Percentiles rank a stretch among this genome's conserved stretches.
Evolutionary conservation across 1,140 invertebrate species (phyloP).

Genomic region (Varroa destructor): DNA sequence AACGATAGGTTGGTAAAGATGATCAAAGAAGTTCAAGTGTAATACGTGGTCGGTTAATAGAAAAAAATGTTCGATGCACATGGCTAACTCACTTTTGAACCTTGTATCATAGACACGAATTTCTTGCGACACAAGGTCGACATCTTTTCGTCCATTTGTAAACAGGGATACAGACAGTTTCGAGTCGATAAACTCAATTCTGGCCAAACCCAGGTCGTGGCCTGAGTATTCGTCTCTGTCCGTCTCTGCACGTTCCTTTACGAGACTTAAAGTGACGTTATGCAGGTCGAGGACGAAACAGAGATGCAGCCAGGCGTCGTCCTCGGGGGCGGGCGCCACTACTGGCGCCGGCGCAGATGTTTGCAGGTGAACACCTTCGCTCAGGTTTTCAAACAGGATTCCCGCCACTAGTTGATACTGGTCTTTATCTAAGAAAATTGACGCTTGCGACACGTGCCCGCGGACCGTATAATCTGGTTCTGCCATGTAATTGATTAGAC

Average conservation of each 20-base stretch:
- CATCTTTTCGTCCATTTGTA: conserved; percentile 74
- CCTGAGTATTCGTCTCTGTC: neutral
- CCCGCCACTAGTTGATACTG: conserved; percentile 80
- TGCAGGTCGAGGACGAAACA: conserved; percentile 33
- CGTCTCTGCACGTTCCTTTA: conserved; percentile 7
- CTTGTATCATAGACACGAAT: conserved; percentile 72
- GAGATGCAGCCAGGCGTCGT: conserved; percentile 9
- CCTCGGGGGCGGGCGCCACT: conserved; percentile 1
- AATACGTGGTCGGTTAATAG: too few relatives aligned
- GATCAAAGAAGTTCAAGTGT: conserved; percentile 2
- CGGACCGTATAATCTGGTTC: conserved; percentile 74
- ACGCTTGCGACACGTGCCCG: conserved; percentile 69
- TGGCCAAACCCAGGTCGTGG: conserved; percentile 49
- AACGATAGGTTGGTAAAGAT: too few relatives aligned
- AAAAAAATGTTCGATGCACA: too few relatives aligned
- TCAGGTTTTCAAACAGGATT: conserved; percentile 76
- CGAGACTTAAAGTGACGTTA: conserved; percentile 29
- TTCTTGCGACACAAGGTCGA: conserved; percentile 81
- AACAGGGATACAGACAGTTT: conserved; percentile 64
- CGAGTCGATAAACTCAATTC: conserved; percentile 82
- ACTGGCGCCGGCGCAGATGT: conserved; percentile 34
- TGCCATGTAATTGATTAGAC: conserved; percentile 33
- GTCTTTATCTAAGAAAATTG: conserved; percentile 61
- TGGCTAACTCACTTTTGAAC: conserved; percentile 42
- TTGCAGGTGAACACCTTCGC: conserved; percentile 60